Evolutionary conservation across 1,140 invertebrate species (phyloP), one percentile per base, ranked within the genome.

Genomic region (Elymnias hypermnestra): DNA sequence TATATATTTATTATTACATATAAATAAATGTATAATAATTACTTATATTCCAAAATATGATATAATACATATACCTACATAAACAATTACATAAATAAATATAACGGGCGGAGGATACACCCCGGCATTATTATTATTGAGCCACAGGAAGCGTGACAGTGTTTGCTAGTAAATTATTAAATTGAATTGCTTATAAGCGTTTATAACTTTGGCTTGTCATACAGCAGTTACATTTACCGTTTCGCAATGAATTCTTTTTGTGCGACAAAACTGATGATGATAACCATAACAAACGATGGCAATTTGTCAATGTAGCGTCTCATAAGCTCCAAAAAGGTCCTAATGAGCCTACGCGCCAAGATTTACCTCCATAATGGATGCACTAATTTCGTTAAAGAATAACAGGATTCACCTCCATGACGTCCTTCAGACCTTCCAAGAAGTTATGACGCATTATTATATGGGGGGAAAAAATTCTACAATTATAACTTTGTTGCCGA

Each of bases 401-500:
- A 48, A 57, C 59, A 46, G 42, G 44, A 44, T 60, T 62, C 68
- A 70, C 63, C 70, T 72, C 53, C 37, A 36, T 45, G 41, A 53
- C 57, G 63, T 75, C 63, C 66, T 72, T 63, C 55, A 51, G 57
- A 53, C 74, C 77, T 84, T 82, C 75, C 51, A 43, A 77, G 77
- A 84, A 84, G 21, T 56, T 56, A 65, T 78, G 72, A 78, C 58
- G 57, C 63, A 67, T 53, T 41, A 36, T 46, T 36, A 45, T 41
- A 42, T 51, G 38, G 48, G 53, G 48, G 66, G 72, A 66, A 74
- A 70, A 61, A 31, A 15, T 33, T 50, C 41, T 41, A 65, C 66
- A 76, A 74, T 70, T 72, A 73, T 63, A 69, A 71, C 59, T 63
- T 73, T 69, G 66, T 72, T 76, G 64, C 58, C 43, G 50, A 62